phyloP scores from a whole-genome alignment of 2,797 vertebrate genomes.

The Sebastes matsubarae region DNA sequence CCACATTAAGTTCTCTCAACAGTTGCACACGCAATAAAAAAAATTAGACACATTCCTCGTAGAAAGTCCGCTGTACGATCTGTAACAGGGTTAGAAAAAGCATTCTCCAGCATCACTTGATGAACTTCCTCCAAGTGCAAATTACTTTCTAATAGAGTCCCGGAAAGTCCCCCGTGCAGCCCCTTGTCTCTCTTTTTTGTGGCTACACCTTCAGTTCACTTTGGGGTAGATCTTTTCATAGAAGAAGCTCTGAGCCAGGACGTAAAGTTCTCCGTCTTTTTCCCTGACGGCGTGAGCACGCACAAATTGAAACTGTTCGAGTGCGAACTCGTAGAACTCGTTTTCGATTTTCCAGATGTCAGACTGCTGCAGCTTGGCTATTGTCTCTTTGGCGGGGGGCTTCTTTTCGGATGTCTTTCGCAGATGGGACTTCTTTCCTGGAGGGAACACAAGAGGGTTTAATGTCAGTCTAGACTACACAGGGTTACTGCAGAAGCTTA shows the following conservation, averaged over 20 bases:
- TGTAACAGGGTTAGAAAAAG: neutral
- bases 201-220: conserved; percentile 80
- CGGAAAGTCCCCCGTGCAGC: neutral
- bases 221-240: conserved; percentile 99
- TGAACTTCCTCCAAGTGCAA: conserved; percentile 36
- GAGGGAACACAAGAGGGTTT: neutral
- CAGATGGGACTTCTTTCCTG: conserved; percentile 97
- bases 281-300: conserved; percentile 93
- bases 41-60: conserved; percentile 3
- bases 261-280: conserved; percentile 93
- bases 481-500: neutral
- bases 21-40: conserved; percentile 35
- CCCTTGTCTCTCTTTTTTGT: neutral
- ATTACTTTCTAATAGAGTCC: conserved; percentile 15
- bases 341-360: conserved; percentile 98
- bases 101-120: neutral
- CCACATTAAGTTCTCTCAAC: conserved; percentile 9
- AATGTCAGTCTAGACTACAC: neutral
- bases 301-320: conserved; percentile 96
- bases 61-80: conserved; percentile 1
- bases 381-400: conserved; percentile 92
- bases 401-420: conserved; percentile 98
- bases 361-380: conserved; percentile 93
- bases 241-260: conserved; percentile 93
- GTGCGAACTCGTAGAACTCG: conserved; percentile 97